Evolutionary conservation across 2,113 vertebrate genomes (phyloP).

Genomic region (Chunga burmeisteri): DNA sequence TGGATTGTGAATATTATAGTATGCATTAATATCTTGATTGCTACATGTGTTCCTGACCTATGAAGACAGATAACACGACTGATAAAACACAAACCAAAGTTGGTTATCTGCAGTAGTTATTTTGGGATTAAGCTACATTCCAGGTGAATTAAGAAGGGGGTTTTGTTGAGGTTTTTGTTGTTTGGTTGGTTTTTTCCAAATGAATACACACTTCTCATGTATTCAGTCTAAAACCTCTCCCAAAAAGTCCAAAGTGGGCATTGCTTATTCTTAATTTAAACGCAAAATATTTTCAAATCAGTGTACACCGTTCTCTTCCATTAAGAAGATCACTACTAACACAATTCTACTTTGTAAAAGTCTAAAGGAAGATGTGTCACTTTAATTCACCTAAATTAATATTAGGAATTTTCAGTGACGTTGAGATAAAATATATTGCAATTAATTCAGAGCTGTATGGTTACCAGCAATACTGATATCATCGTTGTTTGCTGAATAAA

Average conservation of each 20-base stretch:
- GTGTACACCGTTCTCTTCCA: background rate
- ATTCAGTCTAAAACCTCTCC: background rate
- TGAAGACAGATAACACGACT: background rate
- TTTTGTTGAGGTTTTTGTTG: rapidly evolving
- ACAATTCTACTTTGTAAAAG: background rate
- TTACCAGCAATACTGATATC: background rate
- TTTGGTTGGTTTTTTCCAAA: background rate
- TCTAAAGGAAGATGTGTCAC: background rate
- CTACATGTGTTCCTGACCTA: background rate
- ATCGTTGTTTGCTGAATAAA: slow-evolving; percentile 6
- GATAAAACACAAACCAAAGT: background rate
- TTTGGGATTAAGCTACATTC: background rate
- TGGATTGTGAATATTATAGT: background rate
- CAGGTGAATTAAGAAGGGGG: background rate
- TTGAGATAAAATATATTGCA: background rate
- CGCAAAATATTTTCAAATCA: background rate
- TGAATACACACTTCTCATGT: background rate
- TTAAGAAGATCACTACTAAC: background rate
- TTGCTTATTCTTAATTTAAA: background rate
- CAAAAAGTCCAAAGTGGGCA: background rate
- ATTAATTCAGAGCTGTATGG: background rate
- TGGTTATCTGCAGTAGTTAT: background rate
- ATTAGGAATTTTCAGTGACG: background rate
- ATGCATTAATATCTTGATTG: background rate
- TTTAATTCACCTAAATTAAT: background rate